Evolutionary conservation across 2,888 invertebrate genomes (phyloP).

Genomic region (Acanthopleura granulata): DNA sequence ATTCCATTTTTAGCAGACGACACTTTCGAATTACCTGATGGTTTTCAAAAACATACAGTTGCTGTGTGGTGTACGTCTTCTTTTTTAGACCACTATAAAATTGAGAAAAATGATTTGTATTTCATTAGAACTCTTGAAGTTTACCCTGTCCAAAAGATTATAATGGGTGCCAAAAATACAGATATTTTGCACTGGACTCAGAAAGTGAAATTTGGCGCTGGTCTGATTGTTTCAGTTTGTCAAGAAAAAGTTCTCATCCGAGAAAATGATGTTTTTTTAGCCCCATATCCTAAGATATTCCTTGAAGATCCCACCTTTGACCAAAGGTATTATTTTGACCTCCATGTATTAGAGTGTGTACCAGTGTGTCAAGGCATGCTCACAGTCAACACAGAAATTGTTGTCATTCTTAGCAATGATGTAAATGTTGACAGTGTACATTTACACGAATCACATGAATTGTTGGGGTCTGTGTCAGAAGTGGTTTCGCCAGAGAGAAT

Average conservation of each 20-base stretch:
- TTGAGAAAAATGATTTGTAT: neutral
- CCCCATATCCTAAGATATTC: conserved; percentile 44
- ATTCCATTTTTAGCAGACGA: conserved; percentile 3
- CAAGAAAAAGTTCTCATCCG: conserved; percentile 42
- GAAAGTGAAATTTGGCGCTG: conserved; percentile 47
- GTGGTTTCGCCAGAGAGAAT: neutral
- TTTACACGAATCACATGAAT: neutral
- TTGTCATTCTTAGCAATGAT: conserved; percentile 44
- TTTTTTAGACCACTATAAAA: conserved; percentile 5
- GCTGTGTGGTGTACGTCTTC: neutral
- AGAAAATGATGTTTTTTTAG: conserved; percentile 54
- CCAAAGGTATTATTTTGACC: conserved; percentile 45
- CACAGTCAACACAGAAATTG: conserved; percentile 48
- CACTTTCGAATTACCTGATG: neutral
- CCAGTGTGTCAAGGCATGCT: conserved; percentile 54
- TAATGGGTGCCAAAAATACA: conserved; percentile 46
- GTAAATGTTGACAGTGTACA: conserved; percentile 15
- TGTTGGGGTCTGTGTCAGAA: neutral
- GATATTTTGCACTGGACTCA: conserved; percentile 54
- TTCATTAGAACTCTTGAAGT: neutral
- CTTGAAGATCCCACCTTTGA: conserved; percentile 46
- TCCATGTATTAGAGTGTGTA: conserved; percentile 52
- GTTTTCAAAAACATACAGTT: neutral
- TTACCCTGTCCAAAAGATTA: conserved; percentile 42
- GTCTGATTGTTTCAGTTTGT: conserved; percentile 46